phyloP scores from a whole-genome alignment of 1,140 invertebrate genomes.

The Cotesia chilonis region DNA sequence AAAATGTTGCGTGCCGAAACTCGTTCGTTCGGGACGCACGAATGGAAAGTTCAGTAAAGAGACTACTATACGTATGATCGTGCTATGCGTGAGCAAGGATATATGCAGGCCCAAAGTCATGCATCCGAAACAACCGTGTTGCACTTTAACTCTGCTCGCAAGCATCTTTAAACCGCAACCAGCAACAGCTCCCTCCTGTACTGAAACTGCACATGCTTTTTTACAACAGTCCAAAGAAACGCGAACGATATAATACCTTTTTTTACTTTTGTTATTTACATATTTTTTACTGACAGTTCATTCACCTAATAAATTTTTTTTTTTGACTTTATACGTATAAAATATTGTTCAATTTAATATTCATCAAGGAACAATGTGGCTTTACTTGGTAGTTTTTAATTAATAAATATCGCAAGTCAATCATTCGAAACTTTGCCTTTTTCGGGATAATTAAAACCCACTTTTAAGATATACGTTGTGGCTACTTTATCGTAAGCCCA shows the following conservation, averaged over 20 bases:
- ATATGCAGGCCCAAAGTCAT: slow-evolving; percentile 36
- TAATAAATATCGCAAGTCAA: no score
- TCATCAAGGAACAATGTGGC: no score
- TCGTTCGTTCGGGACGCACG: slow-evolving; percentile 36
- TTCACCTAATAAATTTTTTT: slow-evolving; percentile 6
- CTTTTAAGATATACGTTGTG: no score
- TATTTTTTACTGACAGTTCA: slow-evolving; percentile 5
- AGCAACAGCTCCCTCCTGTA: slow-evolving; percentile 37
- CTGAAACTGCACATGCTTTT: not conserved
- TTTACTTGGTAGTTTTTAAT: no score
- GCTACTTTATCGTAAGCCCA: no score
- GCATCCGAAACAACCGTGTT: slow-evolving; percentile 39
- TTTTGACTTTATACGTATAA: not conserved
- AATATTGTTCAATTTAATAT: not conserved
- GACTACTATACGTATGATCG: slow-evolving; percentile 17
- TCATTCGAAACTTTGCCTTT: not conserved
- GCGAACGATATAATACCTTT: not conserved
- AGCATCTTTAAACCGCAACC: slow-evolving; percentile 36
- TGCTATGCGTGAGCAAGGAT: slow-evolving; percentile 17
- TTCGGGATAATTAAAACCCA: no score
- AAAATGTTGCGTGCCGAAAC: slow-evolving; percentile 44
- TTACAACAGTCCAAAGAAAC: not conserved
- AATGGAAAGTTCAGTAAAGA: not conserved
- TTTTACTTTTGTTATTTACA: not conserved
- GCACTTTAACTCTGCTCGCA: slow-evolving; percentile 35